phyloP scores from a whole-genome alignment of 2,888 invertebrate species.

The Baronia brevicornis region DNA sequence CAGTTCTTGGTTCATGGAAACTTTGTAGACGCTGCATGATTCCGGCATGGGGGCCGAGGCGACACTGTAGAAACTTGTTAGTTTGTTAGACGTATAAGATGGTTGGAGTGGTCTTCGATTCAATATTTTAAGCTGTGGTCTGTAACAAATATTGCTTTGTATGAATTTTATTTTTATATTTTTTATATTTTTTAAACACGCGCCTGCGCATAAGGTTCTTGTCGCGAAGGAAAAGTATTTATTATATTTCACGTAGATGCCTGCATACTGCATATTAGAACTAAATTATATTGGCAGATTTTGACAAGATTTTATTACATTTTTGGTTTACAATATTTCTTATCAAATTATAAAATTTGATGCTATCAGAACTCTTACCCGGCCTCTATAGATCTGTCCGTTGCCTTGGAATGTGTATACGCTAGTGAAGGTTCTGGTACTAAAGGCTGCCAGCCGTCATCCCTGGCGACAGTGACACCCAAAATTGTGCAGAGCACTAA shows the following conservation, averaged over 20 bases:
- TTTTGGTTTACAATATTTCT: too few species aligned
- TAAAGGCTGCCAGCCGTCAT: constrained; percentile 65
- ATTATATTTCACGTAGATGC: too few species aligned
- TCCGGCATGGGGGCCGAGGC: constrained; percentile 50
- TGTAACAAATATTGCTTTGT: constrained; percentile 30
- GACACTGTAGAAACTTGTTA: constrained; percentile 24
- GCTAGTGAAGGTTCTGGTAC: constrained; percentile 41
- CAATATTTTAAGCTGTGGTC: constrained; percentile 47
- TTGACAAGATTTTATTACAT: too few species aligned
- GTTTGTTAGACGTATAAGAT: constrained; percentile 37
- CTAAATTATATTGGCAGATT: too few species aligned
- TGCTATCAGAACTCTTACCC: too few species aligned
- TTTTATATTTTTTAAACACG: too few species aligned
- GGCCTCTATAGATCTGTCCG: constrained; percentile 36
- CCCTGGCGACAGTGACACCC: constrained; percentile 35
- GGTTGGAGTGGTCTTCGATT: constrained; percentile 41
- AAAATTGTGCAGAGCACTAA: constrained; percentile 32
- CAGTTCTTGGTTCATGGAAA: constrained; percentile 80
- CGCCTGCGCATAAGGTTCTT: too few species aligned
- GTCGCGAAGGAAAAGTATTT: too few species aligned
- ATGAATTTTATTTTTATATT: too few species aligned
- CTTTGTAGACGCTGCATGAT: constrained; percentile 81
- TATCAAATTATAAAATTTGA: too few species aligned
- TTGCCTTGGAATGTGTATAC: constrained; percentile 31
- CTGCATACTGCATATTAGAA: too few species aligned